Percentiles rank a stretch among this genome's conserved stretches.
phyloP scores from a whole-genome alignment of 2,113 vertebrate genomes.

The Syrrhaptes paradoxus region DNA sequence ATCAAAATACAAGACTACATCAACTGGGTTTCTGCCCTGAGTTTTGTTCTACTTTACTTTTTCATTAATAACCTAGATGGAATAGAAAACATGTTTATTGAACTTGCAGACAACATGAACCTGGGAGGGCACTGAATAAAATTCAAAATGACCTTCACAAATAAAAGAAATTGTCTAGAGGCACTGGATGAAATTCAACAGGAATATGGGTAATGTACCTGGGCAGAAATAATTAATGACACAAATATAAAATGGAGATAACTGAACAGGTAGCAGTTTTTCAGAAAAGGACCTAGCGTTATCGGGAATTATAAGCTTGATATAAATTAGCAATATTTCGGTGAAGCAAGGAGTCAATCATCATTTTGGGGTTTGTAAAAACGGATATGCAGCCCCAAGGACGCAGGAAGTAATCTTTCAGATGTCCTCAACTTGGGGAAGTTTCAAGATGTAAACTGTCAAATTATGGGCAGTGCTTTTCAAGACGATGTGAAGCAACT shows the following conservation, averaged over 20 bases:
- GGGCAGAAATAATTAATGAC: neutral
- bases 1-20: neutral
- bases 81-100: constrained; percentile 29
- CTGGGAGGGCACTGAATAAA: neutral
- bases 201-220: neutral
- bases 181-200: neutral
- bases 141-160: neutral
- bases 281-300: neutral
- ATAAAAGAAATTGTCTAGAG: neutral
- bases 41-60: neutral
- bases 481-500: neutral
- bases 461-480: neutral
- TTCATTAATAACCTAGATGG: neutral
- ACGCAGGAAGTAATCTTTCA: neutral
- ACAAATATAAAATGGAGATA: neutral
- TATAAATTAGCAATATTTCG: neutral
- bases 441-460: neutral
- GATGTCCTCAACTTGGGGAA: neutral
- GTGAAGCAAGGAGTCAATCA: neutral
- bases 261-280: neutral
- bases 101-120: constrained; percentile 3
- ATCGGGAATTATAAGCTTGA: neutral
- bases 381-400: neutral
- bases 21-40: neutral
- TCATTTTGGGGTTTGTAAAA: neutral